Base-by-base conservation (phyloP, 2,113 vertebrate species). In the Anguilla rostrata region DNA sequence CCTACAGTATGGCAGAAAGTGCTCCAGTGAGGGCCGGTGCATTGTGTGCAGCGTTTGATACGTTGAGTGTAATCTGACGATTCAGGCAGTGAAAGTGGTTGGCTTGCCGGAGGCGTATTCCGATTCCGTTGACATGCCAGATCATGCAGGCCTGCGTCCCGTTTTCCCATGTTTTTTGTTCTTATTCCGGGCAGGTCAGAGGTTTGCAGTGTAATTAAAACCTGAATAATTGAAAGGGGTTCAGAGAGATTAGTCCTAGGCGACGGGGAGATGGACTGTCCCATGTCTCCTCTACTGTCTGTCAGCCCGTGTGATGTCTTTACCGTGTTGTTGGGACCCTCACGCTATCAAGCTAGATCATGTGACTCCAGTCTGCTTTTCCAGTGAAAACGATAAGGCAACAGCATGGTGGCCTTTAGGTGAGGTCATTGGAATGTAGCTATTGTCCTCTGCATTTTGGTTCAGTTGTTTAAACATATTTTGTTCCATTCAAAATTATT, bases 151-250 rank as follows among this genome's bases (percentile, higher is more conserved):
- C 78, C 83, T 88, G n/a, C 71, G 7, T 75, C 71, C 26, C 71
- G 26, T 18, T 71, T 12, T 12, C n/a, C 29, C 39, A 7, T 41
- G 41, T 89, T 88, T 89, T 89, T 90, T 94, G 91, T 92, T 92
- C 29, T 53, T 29, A 16, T 46, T 46, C 49, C 39, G 84, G 90
- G 57, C 89, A 91, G 92, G 93, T 95, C 93, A 92, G 89, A 91
- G 90, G 84, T 90, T 95, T 94, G 91, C 20, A 91, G 91, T 84
- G 87, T 96, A 95, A 97, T 97, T 97, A 97, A 94, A 95, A 95
- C 92, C 75, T 96, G 93, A 96, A 97, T 96, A 96, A 97, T 97
- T 96, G 95, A 97, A 96, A 92, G 94, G 90, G 87, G 39, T 20
- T 87, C 92, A 94, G 90, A 89, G 82, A 91, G 92, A 95, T 96